These are phyloP conservation scores for Penaeus indicus DNA, from an alignment of 1,140 invertebrate genomes.

Conservation along the genomic window DNA sequence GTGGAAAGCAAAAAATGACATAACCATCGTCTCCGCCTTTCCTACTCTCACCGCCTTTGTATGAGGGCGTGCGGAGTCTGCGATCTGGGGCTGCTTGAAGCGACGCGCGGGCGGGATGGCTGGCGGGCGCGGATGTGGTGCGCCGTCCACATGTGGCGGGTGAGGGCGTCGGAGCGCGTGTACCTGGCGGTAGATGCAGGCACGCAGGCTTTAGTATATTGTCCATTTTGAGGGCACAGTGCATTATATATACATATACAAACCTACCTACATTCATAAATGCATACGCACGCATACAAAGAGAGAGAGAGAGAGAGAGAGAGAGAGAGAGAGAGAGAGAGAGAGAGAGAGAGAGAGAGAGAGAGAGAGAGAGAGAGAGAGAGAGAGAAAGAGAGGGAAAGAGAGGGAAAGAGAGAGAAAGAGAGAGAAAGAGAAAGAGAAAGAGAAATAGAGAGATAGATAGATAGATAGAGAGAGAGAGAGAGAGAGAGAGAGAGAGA, in stretches of 20 bases:
- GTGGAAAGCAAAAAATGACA: too few species aligned
- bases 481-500: too few species aligned
- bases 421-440: too few species aligned
- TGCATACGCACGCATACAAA: neutral
- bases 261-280: neutral
- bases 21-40: neutral
- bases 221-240: neutral
- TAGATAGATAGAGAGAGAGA: too few species aligned
- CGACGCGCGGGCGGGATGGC: slow-evolving; percentile 4
- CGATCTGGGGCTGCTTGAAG: too few species aligned
- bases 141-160: slow-evolving; percentile 55
- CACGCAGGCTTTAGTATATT: neutral
- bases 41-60: neutral
- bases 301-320: neutral
- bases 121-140: slow-evolving; percentile 51
- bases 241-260: slow-evolving; percentile 1
- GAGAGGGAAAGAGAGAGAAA: too few species aligned
- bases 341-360: slow-evolving; percentile 28
- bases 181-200: slow-evolving; percentile 3
- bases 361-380: slow-evolving; percentile 21
- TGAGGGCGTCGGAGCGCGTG: slow-evolving; percentile 51
- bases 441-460: too few species aligned
- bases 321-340: neutral
- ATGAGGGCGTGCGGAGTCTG: neutral
- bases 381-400: neutral